Conservation (phyloP, 2,888 invertebrate species). For the Leptopilina drosophilae region DNA sequence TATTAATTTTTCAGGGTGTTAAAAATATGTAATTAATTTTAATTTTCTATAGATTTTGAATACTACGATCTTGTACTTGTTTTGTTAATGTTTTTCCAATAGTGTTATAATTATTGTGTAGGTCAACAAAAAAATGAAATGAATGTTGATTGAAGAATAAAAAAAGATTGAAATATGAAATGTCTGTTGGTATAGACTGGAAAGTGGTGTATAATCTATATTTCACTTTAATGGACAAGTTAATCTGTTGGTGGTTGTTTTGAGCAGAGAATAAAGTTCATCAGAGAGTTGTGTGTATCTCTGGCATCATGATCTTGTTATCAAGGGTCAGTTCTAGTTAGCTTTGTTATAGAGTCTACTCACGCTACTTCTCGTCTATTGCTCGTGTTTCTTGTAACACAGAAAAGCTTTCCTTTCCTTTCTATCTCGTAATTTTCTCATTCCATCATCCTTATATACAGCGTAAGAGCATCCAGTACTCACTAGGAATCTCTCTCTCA, state of each 20-base stretch:
- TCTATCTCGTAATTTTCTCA: constrained; percentile 12
- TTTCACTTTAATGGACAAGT: background rate
- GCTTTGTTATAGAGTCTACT: constrained; percentile 27
- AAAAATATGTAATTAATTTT: too few species aligned
- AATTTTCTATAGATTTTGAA: too few species aligned
- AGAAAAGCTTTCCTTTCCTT: background rate
- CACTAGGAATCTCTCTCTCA: constrained; percentile 8
- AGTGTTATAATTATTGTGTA: too few species aligned
- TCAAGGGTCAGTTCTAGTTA: background rate
- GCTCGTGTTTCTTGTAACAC: constrained; percentile 22
- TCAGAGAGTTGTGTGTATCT: constrained; percentile 7
- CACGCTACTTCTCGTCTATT: constrained; percentile 18
- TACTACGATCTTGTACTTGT: too few species aligned
- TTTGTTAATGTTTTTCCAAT: too few species aligned
- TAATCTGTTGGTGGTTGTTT: background rate
- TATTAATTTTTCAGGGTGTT: too few species aligned
- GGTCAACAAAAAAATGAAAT: too few species aligned
- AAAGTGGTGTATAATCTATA: background rate
- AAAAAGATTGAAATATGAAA: background rate
- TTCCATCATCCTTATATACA: background rate
- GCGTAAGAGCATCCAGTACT: background rate
- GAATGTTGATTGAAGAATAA: too few species aligned
- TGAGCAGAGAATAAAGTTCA: background rate
- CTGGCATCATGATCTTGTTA: constrained; percentile 35
- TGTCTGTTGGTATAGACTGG: background rate